Conservation (phyloP, 2,797 vertebrate species). For the Etheostoma perlongum region DNA sequence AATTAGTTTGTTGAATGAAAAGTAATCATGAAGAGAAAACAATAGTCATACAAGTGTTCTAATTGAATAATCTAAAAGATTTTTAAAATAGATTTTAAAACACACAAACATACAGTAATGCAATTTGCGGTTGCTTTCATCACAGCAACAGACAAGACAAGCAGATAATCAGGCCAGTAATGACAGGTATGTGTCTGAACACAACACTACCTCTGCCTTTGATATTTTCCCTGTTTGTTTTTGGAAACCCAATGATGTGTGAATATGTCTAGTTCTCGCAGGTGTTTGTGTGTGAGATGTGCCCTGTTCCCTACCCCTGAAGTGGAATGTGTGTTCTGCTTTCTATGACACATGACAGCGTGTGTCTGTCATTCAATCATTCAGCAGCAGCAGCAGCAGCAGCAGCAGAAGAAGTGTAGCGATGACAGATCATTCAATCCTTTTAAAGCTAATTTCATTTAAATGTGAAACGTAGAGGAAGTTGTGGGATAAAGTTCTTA, state of each 20-base stretch:
- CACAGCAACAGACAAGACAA: constrained; percentile 14
- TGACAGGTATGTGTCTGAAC: constrained; percentile 67
- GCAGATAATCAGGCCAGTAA: constrained; percentile 29
- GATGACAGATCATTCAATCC: constrained; percentile 31
- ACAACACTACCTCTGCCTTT: constrained; percentile 63
- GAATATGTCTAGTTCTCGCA: constrained; percentile 30
- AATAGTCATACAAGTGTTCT: not conserved
- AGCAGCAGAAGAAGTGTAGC: not conserved
- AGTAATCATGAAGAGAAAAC: not conserved
- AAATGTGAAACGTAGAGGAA: constrained; percentile 17
- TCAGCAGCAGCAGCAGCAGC: constrained; percentile 10
- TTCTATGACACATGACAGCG: constrained; percentile 41
- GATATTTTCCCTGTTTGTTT: constrained; percentile 75
- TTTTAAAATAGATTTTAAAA: not conserved
- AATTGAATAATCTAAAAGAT: too few relatives aligned
- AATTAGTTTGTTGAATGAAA: not conserved
- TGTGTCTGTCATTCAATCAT: constrained; percentile 41
- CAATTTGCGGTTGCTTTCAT: constrained; percentile 53
- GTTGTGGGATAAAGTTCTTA: constrained; percentile 11
- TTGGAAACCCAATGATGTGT: constrained; percentile 59
- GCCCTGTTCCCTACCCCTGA: constrained; percentile 72
- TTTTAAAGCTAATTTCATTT: constrained; percentile 16
- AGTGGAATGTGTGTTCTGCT: constrained; percentile 62
- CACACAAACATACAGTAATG: constrained; percentile 23
- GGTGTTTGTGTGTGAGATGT: constrained; percentile 48